A percentile compares a stretch with the other conserved stretches of the same genome.
Evolutionary conservation across 2,888 invertebrate genomes (phyloP).

Genomic region (Temnothorax unifasciatus): DNA sequence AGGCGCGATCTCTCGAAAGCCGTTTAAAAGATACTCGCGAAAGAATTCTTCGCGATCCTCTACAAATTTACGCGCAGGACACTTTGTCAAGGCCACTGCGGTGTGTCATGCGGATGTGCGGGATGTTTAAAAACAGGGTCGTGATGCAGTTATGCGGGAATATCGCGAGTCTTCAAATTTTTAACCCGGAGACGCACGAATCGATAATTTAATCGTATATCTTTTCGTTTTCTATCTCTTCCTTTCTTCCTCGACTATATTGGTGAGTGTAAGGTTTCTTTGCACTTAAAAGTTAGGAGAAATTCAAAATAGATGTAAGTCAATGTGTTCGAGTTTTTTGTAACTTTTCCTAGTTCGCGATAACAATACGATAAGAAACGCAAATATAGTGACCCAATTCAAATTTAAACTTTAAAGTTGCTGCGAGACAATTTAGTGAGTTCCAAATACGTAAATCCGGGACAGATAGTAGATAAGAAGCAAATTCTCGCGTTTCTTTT

Average conservation of each 20-base stretch:
- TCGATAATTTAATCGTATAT: neutral
- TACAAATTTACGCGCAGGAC: conserved; percentile 17
- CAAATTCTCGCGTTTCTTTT: neutral
- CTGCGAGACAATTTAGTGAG: neutral
- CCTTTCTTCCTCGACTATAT: too few relatives aligned
- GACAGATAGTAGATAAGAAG: neutral
- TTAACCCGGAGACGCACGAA: neutral
- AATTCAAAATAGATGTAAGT: neutral
- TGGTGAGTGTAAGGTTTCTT: neutral
- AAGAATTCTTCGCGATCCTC: neutral
- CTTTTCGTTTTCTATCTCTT: neutral
- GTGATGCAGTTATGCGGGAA: neutral
- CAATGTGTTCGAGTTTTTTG: conserved; percentile 2
- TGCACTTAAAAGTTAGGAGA: neutral
- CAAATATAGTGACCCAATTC: neutral
- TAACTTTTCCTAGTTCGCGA: conserved; percentile 6
- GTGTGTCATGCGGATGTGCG: conserved; percentile 37
- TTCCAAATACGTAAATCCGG: neutral
- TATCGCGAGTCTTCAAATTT: neutral
- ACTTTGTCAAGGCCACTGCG: conserved; percentile 53
- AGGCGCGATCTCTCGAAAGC: conserved; percentile 27
- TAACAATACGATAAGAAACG: conserved; percentile 8
- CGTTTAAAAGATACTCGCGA: conserved; percentile 8
- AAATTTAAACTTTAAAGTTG: conserved; percentile 9
- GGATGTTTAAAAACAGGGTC: conserved; percentile 11